Base-by-base conservation (phyloP, 1,140 invertebrate genomes). In the Conus betulinus region DNA sequence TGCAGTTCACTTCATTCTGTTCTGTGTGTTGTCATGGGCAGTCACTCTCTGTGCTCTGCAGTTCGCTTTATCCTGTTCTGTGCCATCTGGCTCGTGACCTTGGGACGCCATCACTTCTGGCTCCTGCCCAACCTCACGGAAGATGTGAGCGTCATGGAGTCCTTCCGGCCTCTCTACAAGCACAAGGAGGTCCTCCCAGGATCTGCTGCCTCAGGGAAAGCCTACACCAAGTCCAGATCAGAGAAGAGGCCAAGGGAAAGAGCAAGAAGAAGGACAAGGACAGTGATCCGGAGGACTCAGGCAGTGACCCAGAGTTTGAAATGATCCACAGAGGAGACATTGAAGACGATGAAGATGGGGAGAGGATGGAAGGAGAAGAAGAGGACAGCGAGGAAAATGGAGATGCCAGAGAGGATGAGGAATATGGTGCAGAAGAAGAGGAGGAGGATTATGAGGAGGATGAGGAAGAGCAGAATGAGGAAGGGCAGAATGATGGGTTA, bases 61-160 rank as follows among this genome's bases (percentile, higher is more conserved):
- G 96, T 99, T 25, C 97, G 99, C 87, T 95, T 98, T 78, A 97
- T 99, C 87, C 96, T 99, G 60, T 99, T 99, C 95, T 98, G 98
- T 92, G 93, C 98, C 10, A 96, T 99, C 27, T 99, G 99, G 98
- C 93, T 97, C 2, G 91, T 98, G 2, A 98, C 98, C 0, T 96
- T 98, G 86, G 98, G 99, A 5, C 97, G 97, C 94, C 97, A 99
- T 95, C 98, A 99, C 94, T 96, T 99, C 84, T 99, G 99, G 98
- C 96, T 99, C 85, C 96, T 99, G 89, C 99, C 99, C 0, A 99
- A 99, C 96, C 96, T 99, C 39, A 99, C 98, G 5, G 99, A 99
- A 95, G 99, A 99, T 96, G 99, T 99, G 82, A 98, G 99, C 67
- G 99, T 99, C 96, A 98, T 99, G 88, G 99, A 99, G 78, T 99